Evolutionary conservation across 2,113 vertebrate species (phyloP).

Genomic region (Galeopterus variegatus): DNA sequence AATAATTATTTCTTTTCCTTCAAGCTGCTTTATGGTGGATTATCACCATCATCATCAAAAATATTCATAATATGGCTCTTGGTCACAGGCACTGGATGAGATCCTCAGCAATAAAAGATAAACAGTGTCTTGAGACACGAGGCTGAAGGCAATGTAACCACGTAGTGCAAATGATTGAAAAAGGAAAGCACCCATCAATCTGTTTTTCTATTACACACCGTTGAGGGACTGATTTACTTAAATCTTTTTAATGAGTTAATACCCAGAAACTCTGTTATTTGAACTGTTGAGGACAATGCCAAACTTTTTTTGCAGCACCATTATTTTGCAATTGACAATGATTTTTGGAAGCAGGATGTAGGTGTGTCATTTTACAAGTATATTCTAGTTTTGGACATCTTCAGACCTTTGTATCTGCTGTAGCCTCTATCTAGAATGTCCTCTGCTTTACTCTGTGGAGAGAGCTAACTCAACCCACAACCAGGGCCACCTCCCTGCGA

Average conservation of each 20-base stretch:
- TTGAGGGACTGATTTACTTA: neutral
- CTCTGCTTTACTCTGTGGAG: neutral
- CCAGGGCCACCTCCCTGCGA: neutral
- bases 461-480: neutral
- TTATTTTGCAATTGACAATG: neutral
- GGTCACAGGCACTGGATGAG: neutral
- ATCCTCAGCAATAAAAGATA: neutral
- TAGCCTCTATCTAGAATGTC: neutral
- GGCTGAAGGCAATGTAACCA: neutral
- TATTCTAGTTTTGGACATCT: neutral
- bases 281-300: neutral
- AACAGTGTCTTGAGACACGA: neutral
- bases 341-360: neutral
- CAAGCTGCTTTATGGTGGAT: neutral
- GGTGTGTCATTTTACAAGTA: neutral
- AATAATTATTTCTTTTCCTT: neutral
- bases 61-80: neutral
- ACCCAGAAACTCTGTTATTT: neutral
- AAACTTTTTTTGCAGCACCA: neutral
- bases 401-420: neutral
- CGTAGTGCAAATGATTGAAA: neutral
- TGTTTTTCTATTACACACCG: neutral
- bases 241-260: neutral
- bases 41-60: neutral
- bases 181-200: neutral